Evolutionary conservation across 2,797 vertebrate genomes (phyloP).

Genomic region (Helicolenus hilgendorfi): DNA sequence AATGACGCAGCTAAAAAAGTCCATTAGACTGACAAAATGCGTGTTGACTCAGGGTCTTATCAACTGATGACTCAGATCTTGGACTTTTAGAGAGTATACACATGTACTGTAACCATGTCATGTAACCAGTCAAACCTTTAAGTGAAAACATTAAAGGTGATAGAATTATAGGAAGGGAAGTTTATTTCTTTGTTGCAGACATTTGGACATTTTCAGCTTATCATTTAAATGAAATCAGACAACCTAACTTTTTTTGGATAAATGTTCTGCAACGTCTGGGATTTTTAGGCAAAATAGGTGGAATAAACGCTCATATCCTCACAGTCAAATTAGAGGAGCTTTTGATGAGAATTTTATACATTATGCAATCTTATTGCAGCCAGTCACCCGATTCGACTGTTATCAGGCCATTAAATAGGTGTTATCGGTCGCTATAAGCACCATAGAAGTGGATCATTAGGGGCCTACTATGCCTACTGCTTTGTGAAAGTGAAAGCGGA

Average conservation of each 20-base stretch:
- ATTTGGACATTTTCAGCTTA: not conserved
- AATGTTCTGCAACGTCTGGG: not conserved
- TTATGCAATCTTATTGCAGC: not conserved
- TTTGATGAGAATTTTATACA: not conserved
- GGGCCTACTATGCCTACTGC: not conserved
- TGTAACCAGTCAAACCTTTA: not conserved
- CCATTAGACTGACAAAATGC: not conserved
- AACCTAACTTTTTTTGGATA: not conserved
- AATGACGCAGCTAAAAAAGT: not conserved
- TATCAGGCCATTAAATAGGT: not conserved
- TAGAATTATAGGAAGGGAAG: not conserved
- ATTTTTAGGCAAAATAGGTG: not conserved
- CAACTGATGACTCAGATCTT: not conserved
- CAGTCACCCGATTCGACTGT: fast-evolving
- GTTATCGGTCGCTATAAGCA: not conserved
- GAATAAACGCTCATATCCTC: not conserved
- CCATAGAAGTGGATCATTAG: not conserved
- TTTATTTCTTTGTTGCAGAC: not conserved
- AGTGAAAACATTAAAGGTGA: not conserved
- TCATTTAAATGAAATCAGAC: not conserved
- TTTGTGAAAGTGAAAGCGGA: not conserved
- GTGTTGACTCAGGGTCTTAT: not conserved
- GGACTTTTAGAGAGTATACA: not conserved
- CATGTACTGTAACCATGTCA: not conserved
- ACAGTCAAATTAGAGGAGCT: not conserved